These are phyloP conservation scores for Pitangus sulphuratus DNA, from an alignment of 2,797 vertebrate species.

Conservation along the genomic window DNA sequence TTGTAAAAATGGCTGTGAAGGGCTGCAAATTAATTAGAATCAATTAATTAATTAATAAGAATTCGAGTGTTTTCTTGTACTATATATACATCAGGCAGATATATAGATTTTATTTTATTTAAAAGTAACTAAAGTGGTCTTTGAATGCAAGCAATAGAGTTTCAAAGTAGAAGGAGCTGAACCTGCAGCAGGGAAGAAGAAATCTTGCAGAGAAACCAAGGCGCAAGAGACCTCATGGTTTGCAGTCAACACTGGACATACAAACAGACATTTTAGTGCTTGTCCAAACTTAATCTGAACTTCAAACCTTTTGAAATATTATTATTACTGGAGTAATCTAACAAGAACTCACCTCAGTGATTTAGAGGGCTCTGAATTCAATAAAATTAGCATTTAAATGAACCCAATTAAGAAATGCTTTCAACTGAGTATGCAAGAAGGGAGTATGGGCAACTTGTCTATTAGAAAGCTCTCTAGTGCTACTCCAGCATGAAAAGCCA, in stretches of 20 bases:
- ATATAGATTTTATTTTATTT: neutral
- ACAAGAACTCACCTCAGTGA: slow-evolving; percentile 29
- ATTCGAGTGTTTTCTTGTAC: neutral
- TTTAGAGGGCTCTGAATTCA: slow-evolving; percentile 40
- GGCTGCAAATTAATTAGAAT: neutral
- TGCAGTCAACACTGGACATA: neutral
- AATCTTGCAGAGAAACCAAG: neutral
- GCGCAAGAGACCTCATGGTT: neutral
- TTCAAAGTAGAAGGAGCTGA: neutral
- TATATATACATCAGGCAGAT: neutral
- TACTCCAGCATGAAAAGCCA: neutral
- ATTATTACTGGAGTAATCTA: neutral
- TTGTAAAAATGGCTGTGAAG: neutral
- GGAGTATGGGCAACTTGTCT: neutral
- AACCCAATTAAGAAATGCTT: slow-evolving; percentile 57
- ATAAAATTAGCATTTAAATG: slow-evolving; percentile 68
- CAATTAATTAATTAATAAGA: neutral
- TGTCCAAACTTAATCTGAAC: neutral
- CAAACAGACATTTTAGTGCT: neutral
- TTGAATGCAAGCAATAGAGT: neutral
- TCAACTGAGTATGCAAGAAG: neutral
- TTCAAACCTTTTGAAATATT: slow-evolving; percentile 25
- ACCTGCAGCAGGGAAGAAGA: neutral
- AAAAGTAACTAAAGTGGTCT: fast-evolving
- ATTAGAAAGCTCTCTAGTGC: neutral